Evolutionary conservation across 1,140 invertebrate species (phyloP).

Genomic region (Amphibalanus amphitrite): DNA sequence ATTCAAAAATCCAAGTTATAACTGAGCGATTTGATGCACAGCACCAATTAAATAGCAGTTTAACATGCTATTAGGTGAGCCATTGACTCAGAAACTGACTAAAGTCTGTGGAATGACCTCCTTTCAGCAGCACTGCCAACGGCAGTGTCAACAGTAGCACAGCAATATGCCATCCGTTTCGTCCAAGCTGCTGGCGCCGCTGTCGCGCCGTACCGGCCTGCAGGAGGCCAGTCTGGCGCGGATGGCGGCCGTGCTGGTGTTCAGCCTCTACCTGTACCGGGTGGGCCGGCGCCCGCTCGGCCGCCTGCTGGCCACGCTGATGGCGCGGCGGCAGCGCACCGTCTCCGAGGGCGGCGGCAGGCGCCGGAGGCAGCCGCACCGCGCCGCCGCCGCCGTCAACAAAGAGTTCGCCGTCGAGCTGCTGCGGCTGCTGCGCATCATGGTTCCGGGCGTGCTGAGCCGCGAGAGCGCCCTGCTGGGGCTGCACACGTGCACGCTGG

Average conservation of each 20-base stretch:
- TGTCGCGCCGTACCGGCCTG: not conserved
- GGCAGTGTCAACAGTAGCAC: too few species aligned
- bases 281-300: slow-evolving; percentile 13
- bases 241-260: slow-evolving; percentile 12
- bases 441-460: slow-evolving; percentile 70
- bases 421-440: slow-evolving; percentile 58
- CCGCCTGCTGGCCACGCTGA: slow-evolving; percentile 5
- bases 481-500: slow-evolving; percentile 69
- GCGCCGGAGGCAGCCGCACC: too few species aligned
- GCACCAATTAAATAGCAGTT: too few species aligned
- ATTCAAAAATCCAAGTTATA: too few species aligned
- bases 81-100: too few species aligned
- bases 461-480: slow-evolving; percentile 61
- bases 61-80: too few species aligned
- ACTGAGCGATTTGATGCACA: too few species aligned
- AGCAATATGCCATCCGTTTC: not conserved
- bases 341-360: slow-evolving; percentile 1
- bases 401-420: slow-evolving; percentile 61
- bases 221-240: slow-evolving; percentile 12
- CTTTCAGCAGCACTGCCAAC: too few species aligned
- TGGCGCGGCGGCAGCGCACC: not conserved
- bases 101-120: too few species aligned
- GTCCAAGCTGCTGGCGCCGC: not conserved
- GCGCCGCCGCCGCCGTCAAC: too few species aligned
- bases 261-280: slow-evolving; percentile 15